Base-by-base conservation (phyloP, 2,113 vertebrate genomes). In the Caracal caracal region DNA sequence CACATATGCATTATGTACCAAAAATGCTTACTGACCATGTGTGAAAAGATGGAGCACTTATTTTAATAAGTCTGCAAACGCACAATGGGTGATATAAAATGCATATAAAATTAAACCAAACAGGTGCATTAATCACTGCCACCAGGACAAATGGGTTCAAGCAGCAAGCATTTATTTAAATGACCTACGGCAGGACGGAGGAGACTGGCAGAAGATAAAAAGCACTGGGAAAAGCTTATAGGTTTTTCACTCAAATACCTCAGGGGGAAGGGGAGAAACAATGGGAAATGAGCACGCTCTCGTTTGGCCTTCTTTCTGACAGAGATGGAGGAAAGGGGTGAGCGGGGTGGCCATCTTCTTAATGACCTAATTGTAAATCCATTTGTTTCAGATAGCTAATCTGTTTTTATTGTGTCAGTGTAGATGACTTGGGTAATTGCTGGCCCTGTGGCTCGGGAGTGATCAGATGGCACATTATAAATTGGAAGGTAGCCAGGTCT, bases 111-210 rank as follows among this genome's bases (percentile, higher is more conserved):
- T 98, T 97, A 98, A 98, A 98, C 95, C 92, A 98, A 99, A 43
- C 97, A 98, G 97, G 90, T 97, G 53, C 97, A 98, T 99, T 98
- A 96, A 98, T 99, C 98, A 99, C 95, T 98, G 98, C 98, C 98
- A 98, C 83, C 97, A 98, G 97, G 98, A 98, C 98, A 98, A 98
- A 98, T 98, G 98, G 97, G 96, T 86, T 92, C 95, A 92, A 97
- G 89, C 59, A 91, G 89, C 94, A 97, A 98, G 96, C 97, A 98
- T 98, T 98, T 99, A 98, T 99, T 99, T 98, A 98, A 98, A 98
- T 98, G 98, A 98, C 98, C 97, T 98, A 81, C n/a, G 89, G 96
- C 96, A 98, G 88, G 37, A 90, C 56, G 88, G 98, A 97, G 63
- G 97, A 98, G 98, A 98, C 98, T 95, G 94, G 85, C 86, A 98